phyloP scores from a whole-genome alignment of 2,113 vertebrate species.

The Ifrita kowaldi region DNA sequence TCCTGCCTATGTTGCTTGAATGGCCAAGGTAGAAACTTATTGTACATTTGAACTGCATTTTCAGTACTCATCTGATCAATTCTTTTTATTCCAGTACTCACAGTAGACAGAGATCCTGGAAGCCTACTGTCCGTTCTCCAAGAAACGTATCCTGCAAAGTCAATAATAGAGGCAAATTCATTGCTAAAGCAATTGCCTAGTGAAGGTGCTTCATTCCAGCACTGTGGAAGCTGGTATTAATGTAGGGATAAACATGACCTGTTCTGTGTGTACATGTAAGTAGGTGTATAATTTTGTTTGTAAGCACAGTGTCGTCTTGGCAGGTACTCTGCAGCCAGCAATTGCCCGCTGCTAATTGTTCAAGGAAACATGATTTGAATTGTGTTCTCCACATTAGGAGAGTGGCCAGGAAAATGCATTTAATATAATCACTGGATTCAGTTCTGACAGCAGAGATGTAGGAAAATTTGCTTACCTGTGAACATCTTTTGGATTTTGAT shows the following conservation, averaged over 20 bases:
- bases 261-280: background rate
- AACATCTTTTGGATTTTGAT: background rate
- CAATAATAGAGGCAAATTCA: background rate
- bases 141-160: background rate
- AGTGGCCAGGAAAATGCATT: background rate
- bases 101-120: background rate
- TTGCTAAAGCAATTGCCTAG: background rate
- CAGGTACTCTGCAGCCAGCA: background rate
- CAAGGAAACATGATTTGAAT: background rate
- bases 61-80: background rate
- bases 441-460: background rate
- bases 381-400: background rate
- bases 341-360: background rate
- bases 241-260: background rate
- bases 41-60: background rate
- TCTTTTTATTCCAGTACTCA: background rate
- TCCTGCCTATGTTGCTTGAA: background rate
- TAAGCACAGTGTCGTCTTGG: background rate
- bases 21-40: background rate
- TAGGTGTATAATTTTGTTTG: background rate
- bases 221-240: background rate
- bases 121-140: background rate
- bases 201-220: background rate
- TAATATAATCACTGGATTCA: background rate
- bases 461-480: background rate